Percentiles rank a stretch among this genome's conserved stretches.
Evolutionary conservation across 2,888 invertebrate species (phyloP).

Genomic region (Junonia oenone): DNA sequence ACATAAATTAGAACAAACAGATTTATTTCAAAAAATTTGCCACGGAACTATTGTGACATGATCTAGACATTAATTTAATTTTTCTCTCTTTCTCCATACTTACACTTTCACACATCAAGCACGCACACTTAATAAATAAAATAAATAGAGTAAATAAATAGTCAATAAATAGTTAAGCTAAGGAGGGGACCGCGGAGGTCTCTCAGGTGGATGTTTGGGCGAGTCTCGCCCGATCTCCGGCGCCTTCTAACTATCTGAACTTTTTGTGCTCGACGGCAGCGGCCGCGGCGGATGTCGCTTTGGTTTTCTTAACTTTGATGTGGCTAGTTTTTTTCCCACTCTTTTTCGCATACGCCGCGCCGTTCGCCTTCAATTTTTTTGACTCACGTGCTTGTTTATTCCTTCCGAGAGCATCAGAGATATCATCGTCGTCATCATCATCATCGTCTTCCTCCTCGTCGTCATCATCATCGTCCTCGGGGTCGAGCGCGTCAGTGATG

Average conservation of each 20-base stretch:
- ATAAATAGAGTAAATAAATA: slow-evolving; percentile 80
- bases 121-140: slow-evolving; percentile 81
- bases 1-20: slow-evolving; percentile 73
- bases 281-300: slow-evolving; percentile 68
- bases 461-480: slow-evolving; percentile 82
- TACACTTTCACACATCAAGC: slow-evolving; percentile 74
- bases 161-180: slow-evolving; percentile 80
- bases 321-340: slow-evolving; percentile 72
- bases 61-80: slow-evolving; percentile 81
- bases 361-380: slow-evolving; percentile 81
- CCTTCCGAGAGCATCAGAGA: slow-evolving; percentile 81
- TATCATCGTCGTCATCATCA: slow-evolving; percentile 82
- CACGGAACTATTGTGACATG: slow-evolving; percentile 79
- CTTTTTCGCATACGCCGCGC: slow-evolving; percentile 65
- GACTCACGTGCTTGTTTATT: slow-evolving; percentile 90
- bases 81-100: slow-evolving; percentile 65
- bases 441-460: slow-evolving; percentile 85
- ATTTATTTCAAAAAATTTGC: slow-evolving; percentile 78
- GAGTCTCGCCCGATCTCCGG: slow-evolving; percentile 50
- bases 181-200: slow-evolving; percentile 66
- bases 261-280: slow-evolving; percentile 74
- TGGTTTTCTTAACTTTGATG: slow-evolving; percentile 77
- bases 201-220: slow-evolving; percentile 70
- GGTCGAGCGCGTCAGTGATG: slow-evolving; percentile 76
- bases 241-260: slow-evolving; percentile 74